These are phyloP conservation scores for Riptortus pedestris DNA, from an alignment of 1,140 invertebrate genomes.

Conservation along the genomic window DNA sequence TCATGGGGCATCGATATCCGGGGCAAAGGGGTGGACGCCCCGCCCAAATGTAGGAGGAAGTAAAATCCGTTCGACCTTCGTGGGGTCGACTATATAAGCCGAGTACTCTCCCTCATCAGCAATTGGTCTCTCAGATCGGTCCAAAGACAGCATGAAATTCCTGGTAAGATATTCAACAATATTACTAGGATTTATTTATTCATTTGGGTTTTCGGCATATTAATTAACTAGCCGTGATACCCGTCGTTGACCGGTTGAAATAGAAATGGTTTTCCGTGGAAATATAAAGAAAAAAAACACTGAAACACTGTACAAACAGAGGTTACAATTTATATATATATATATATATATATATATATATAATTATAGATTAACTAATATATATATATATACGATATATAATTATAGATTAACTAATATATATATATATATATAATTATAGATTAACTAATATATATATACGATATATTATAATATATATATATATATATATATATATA, in stretches of 20 bases:
- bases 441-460: not conserved
- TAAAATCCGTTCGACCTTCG: not conserved
- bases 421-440: not conserved
- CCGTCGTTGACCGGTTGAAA: no score
- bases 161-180: slow-evolving; percentile 2
- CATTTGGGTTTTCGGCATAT: not conserved
- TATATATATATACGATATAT: not conserved
- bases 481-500: not conserved
- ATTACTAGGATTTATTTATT: not conserved
- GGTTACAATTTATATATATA: no score
- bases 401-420: not conserved
- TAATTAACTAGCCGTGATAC: not conserved
- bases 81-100: not conserved
- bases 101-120: no score
- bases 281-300: no score
- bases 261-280: no score
- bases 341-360: not conserved
- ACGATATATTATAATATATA: not conserved
- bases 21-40: no score
- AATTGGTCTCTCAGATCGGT: slow-evolving; percentile 16
- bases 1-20: no score
- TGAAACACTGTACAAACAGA: not conserved
- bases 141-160: slow-evolving; percentile 14
- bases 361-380: not conserved
- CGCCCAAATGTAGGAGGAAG: not conserved